A percentile compares a stretch with the other conserved stretches of the same genome.
phyloP scores from a whole-genome alignment of 2,888 invertebrate species.

The Allophyes oxyacanthae region DNA sequence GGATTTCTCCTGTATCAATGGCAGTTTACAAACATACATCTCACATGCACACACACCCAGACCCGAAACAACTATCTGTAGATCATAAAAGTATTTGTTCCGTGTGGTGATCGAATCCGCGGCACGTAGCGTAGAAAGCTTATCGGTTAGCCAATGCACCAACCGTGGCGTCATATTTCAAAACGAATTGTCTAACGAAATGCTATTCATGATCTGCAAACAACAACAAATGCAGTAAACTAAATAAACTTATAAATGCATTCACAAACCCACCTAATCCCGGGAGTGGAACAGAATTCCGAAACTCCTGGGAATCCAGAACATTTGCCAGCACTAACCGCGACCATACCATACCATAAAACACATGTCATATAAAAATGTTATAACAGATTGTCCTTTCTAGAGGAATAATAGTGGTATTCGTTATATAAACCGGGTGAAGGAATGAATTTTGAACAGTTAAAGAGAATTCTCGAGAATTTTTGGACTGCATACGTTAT shows the following conservation, averaged over 20 bases:
- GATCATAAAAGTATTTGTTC: no score
- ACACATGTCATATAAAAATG: conserved; percentile 51
- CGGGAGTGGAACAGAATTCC: conserved; percentile 24
- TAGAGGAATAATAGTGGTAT: conserved; percentile 42
- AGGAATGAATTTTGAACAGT: conserved; percentile 52
- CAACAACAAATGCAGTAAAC: conserved; percentile 7
- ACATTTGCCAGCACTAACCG: conserved; percentile 45
- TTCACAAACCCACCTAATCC: conserved; percentile 42
- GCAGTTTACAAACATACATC: no score
- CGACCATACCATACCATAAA: conserved; percentile 54
- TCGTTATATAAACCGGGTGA: conserved; percentile 38
- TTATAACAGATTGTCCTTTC: conserved; percentile 46
- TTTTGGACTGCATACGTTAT: conserved; percentile 48
- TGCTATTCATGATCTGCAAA: background rate
- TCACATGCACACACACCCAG: no score
- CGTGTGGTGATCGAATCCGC: no score
- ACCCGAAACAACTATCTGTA: no score
- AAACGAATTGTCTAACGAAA: no score
- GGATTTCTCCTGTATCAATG: no score
- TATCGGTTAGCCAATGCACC: no score
- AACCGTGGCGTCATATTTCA: no score
- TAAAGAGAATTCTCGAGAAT: conserved; percentile 43
- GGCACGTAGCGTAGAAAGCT: no score
- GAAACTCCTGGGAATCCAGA: conserved; percentile 34
- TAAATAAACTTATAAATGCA: conserved; percentile 37